Percentiles rank a stretch among this genome's conserved stretches.
Conservation (phyloP, 2,113 vertebrate genomes). For the Myotis brandtii region DNA sequence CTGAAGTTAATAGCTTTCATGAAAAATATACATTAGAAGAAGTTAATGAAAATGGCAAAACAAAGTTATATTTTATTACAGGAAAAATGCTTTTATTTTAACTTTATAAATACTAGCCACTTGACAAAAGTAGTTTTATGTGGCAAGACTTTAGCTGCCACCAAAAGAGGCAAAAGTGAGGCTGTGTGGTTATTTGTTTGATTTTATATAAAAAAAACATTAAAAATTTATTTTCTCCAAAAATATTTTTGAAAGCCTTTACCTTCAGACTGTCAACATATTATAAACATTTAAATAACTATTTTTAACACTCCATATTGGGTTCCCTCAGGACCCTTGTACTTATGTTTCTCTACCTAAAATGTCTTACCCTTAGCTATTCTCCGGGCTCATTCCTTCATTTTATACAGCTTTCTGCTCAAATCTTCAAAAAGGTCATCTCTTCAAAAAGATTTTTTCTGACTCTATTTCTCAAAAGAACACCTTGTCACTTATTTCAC, state of each 20-base stretch:
- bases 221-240: neutral
- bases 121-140: neutral
- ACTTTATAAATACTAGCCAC: neutral
- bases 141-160: neutral
- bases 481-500: neutral
- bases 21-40: neutral
- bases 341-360: neutral
- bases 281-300: neutral
- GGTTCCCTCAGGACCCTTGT: neutral
- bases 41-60: neutral
- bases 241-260: neutral
- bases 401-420: neutral
- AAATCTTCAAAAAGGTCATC: neutral
- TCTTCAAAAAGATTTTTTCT: neutral
- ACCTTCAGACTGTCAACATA: neutral
- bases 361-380: neutral
- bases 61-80: slow-evolving; percentile 15
- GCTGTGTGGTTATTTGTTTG: neutral
- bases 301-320: neutral
- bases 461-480: neutral
- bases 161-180: neutral
- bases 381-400: neutral
- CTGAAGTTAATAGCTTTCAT: slow-evolving; percentile 8
- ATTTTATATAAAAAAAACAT: neutral
- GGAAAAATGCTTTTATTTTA: slow-evolving; percentile 37